Conservation (phyloP, 2,888 invertebrate genomes). For the Scrobipalpa atriplicella region DNA sequence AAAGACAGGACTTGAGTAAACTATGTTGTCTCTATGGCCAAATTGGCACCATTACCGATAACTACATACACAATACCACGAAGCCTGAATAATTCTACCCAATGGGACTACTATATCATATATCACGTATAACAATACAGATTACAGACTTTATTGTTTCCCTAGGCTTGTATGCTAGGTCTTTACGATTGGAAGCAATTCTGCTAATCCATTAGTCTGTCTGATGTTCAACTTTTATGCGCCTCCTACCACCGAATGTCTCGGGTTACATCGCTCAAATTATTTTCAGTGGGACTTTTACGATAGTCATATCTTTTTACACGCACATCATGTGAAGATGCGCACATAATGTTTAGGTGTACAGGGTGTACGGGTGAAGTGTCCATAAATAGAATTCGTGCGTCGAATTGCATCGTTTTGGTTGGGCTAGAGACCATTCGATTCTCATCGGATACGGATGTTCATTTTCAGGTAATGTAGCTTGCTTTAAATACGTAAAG, state of each 20-base stretch:
- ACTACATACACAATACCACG: slow-evolving; percentile 38
- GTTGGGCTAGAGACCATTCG: slow-evolving; percentile 3
- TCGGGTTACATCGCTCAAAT: slow-evolving; percentile 79
- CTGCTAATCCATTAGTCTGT: slow-evolving; percentile 80
- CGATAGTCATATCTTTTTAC: slow-evolving; percentile 81
- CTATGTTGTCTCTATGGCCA: no score
- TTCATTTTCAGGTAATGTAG: background rate
- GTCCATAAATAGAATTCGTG: slow-evolving; percentile 78
- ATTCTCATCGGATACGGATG: background rate
- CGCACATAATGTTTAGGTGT: slow-evolving; percentile 75
- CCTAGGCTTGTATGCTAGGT: slow-evolving; percentile 59
- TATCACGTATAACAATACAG: slow-evolving; percentile 56
- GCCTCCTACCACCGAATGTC: slow-evolving; percentile 77
- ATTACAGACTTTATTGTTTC: slow-evolving; percentile 64
- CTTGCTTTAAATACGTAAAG: background rate
- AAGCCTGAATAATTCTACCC: slow-evolving; percentile 47
- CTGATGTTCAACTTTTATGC: slow-evolving; percentile 79
- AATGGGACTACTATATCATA: slow-evolving; percentile 49
- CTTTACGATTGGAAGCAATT: slow-evolving; percentile 76
- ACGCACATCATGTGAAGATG: slow-evolving; percentile 77
- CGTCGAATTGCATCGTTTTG: slow-evolving; percentile 56
- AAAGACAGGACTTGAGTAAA: no score
- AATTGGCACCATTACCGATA: no score
- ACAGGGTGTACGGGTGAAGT: slow-evolving; percentile 66
- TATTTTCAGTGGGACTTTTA: slow-evolving; percentile 80